Evolutionary conservation across 1,140 invertebrate genomes (phyloP), one percentile per base, ranked within the genome.

Genomic region (Pectinophora gossypiella): DNA sequence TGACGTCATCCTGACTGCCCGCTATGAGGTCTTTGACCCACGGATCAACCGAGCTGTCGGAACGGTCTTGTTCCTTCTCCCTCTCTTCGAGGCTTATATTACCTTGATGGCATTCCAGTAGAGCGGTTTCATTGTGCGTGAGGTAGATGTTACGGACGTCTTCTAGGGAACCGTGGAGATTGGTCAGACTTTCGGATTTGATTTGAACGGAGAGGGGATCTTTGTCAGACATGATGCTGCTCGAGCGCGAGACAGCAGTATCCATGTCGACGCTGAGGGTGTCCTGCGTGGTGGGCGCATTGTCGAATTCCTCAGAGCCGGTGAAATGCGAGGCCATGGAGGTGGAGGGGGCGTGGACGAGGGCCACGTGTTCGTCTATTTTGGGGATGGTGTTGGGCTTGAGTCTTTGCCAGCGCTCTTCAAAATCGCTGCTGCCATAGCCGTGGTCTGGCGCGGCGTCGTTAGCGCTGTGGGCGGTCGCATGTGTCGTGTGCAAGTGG

Each of bases 371-470:
- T 54, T 89, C 90, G 61, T 91, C 90, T 23, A 88, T 77, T 51
- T 90, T 90, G 4, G 91, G 86, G 38, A 91, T 89, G 42, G 87
- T 87, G 72, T 93, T 93, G 16, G 90, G 92, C 74, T 91, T 91
- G 20, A 92, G 85, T 32, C 72, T 88, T 50, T 91, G 90, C 92
- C 92, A 94, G 36, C 92, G 89, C 20, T 88, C 87, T 54, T 94
- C 92, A 67, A 95, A 95, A 67, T 93, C 92, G 36, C 89, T 83
- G 35, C 87, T 78, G 53, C 75, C 58, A 64, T 73, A 64, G 19
- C 61, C 62, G 44, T 70, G 58, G 56, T 74, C 56, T 13, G 65
- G 68, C 2, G 61, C 51, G 3, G 57, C 51, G n/a, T n/a, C n/a
- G n/a, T n/a, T n/a, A n/a, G n/a, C n/a, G n/a, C n/a, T n/a, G 40